Conservation (phyloP, 2,888 invertebrate genomes). For the Andrena bicolor region DNA sequence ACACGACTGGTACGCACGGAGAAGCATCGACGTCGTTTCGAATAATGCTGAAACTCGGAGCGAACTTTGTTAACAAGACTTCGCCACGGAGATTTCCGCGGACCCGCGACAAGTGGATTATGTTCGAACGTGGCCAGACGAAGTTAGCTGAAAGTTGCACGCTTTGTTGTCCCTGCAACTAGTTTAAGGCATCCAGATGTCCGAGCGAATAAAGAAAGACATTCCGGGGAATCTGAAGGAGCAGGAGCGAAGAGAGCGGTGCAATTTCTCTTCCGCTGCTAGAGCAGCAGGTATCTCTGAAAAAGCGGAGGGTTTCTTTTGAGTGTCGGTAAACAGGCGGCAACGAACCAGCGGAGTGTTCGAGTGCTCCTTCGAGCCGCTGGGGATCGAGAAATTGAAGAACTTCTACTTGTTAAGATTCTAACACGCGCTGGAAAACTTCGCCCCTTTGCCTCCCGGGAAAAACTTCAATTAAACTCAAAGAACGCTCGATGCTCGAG, state of each 20-base stretch:
- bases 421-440: constrained; percentile 56
- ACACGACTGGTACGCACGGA: constrained; percentile 5
- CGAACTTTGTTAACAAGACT: constrained; percentile 67
- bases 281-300: constrained; percentile 26
- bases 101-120: constrained; percentile 67
- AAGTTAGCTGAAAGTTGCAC: constrained; percentile 66
- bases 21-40: constrained; percentile 44
- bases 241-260: not conserved
- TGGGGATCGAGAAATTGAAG: constrained; percentile 56
- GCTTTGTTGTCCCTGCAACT: constrained; percentile 62
- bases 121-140: constrained; percentile 60
- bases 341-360: constrained; percentile 39
- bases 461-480: constrained; percentile 66
- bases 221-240: constrained; percentile 21
- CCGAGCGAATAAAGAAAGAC: constrained; percentile 62
- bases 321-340: constrained; percentile 54
- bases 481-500: constrained; percentile 10
- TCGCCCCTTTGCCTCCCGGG: constrained; percentile 40
- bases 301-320: not conserved
- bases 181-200: constrained; percentile 59
- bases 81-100: constrained; percentile 59
- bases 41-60: constrained; percentile 57
- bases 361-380: constrained; percentile 22
- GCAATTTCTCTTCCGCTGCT: not conserved
- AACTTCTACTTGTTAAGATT: constrained; percentile 69